Evolutionary conservation across 1,140 invertebrate species (phyloP).

Genomic region (Halesus radiatus): DNA sequence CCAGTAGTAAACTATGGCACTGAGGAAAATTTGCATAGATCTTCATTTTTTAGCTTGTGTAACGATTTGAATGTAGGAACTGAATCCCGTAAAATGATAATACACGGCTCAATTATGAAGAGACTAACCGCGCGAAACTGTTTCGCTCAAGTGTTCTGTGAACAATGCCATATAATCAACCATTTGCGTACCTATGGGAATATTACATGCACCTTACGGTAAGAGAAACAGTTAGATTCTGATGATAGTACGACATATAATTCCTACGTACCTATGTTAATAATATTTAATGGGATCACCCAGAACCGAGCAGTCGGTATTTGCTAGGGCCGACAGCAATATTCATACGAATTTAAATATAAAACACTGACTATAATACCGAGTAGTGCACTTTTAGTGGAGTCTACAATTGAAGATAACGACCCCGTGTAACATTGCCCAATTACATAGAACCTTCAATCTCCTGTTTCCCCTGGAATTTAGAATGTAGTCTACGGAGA

Average conservation of each 20-base stretch:
- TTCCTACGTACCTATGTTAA: no score
- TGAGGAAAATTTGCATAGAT: constrained; percentile 36
- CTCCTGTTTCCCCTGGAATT: constrained; percentile 4
- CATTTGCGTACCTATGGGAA: background rate
- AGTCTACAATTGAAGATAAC: background rate
- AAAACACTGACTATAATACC: no score
- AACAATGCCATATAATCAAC: constrained; percentile 12
- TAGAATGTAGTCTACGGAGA: background rate
- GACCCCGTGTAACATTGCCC: background rate
- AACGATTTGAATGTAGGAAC: background rate
- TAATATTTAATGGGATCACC: no score
- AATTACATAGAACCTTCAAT: background rate
- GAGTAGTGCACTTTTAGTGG: no score
- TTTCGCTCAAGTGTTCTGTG: background rate
- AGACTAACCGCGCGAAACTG: constrained; percentile 18
- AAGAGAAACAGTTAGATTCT: background rate
- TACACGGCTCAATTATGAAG: background rate
- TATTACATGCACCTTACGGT: background rate
- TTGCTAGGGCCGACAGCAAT: no score
- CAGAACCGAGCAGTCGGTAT: no score
- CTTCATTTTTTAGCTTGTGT: constrained; percentile 12
- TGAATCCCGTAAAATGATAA: background rate
- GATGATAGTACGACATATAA: no score
- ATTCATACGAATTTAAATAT: no score
- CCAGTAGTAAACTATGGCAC: constrained; percentile 20